A percentile compares a stretch with the other conserved stretches of the same genome.
Evolutionary conservation across 92 coral and sea anemone species (phyloP).

Genomic region (Phenganax stokvisi): DNA sequence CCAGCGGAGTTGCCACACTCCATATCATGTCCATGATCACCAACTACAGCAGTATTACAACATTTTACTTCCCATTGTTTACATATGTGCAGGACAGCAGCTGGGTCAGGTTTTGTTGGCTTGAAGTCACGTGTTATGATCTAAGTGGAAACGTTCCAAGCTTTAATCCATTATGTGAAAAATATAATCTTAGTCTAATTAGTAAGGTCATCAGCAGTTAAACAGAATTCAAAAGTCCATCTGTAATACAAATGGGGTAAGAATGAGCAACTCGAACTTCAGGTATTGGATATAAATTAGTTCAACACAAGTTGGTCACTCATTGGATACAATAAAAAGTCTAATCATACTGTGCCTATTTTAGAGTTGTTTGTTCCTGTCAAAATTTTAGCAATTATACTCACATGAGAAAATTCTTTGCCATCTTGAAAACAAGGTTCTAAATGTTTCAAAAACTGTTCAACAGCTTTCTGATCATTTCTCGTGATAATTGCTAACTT

Average conservation of each 20-base stretch:
- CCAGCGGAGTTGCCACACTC: slow-evolving; percentile 77
- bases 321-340: neutral
- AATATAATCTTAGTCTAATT: neutral
- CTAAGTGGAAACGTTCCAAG: slow-evolving; percentile 27
- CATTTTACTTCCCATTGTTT: slow-evolving; percentile 73
- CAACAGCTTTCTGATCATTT: slow-evolving; percentile 71
- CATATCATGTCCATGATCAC: slow-evolving; percentile 75
- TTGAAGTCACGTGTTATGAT: slow-evolving; percentile 71
- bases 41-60: slow-evolving; percentile 68
- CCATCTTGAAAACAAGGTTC: slow-evolving; percentile 68
- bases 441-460: slow-evolving; percentile 56
- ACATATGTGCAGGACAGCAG: slow-evolving; percentile 76
- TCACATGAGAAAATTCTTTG: slow-evolving; percentile 81
- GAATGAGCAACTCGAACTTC: too few relatives aligned
- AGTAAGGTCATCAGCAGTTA: too few relatives aligned
- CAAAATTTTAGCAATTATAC: slow-evolving; percentile 9
- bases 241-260: too few relatives aligned
- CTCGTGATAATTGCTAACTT: slow-evolving; percentile 78
- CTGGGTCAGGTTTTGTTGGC: slow-evolving; percentile 86
- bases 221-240: too few relatives aligned
- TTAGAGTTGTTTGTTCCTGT: neutral
- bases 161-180: neutral
- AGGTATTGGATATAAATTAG: neutral
- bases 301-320: neutral
- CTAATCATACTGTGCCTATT: neutral